phyloP scores from a whole-genome alignment of 2,113 vertebrate genomes.

The Anas platyrhynchos region DNA sequence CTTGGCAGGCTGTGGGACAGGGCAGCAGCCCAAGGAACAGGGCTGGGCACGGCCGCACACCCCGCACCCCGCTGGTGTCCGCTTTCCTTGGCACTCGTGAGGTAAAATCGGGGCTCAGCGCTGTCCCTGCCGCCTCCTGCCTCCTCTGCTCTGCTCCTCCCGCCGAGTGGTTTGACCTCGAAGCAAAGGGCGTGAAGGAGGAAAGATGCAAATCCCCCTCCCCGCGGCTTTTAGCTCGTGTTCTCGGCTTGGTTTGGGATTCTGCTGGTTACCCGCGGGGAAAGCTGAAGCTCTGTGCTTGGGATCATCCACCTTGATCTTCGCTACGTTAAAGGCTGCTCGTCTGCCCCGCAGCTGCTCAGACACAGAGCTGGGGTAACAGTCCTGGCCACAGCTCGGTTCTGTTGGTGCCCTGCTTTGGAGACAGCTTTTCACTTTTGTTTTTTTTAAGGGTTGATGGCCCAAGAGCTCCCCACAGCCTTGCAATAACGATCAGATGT shows the following conservation, averaged over 20 bases:
- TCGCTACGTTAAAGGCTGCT: background rate
- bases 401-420: background rate
- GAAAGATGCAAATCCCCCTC: background rate
- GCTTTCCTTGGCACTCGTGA: background rate
- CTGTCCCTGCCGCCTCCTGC: no score
- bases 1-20: background rate
- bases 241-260: background rate
- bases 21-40: background rate
- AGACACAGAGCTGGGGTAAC: fast-evolving
- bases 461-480: background rate
- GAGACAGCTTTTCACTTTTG: background rate
- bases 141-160: no score
- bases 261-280: background rate
- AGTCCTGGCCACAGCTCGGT: background rate
- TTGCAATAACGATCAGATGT: background rate
- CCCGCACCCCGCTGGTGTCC: background rate
- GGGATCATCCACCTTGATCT: background rate
- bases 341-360: fast-evolving
- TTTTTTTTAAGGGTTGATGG: background rate
- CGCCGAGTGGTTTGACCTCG: background rate
- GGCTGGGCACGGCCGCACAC: background rate
- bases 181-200: background rate
- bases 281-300: background rate
- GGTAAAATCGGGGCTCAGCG: background rate
- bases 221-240: fast-evolving